Evolutionary conservation across 2,113 vertebrate species (phyloP).

Genomic region (Pluvianellus socialis): DNA sequence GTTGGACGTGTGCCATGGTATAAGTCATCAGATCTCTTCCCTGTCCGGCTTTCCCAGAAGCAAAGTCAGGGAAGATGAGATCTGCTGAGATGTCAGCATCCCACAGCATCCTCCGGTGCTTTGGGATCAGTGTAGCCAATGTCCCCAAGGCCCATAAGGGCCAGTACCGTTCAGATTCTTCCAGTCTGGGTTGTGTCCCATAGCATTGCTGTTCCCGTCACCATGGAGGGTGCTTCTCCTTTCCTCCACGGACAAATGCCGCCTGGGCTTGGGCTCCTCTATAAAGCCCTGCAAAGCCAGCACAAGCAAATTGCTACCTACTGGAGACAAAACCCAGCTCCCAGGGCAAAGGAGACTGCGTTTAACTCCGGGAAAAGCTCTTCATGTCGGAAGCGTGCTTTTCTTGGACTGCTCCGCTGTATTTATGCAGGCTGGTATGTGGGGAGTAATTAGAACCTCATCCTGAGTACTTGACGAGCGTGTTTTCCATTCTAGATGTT

Average conservation of each 20-base stretch:
- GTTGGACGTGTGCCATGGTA: not conserved
- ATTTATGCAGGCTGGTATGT: constrained; percentile 32
- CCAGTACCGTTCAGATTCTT: accelerated
- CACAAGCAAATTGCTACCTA: not conserved
- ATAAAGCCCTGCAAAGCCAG: not conserved
- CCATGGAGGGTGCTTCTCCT: not conserved
- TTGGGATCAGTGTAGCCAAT: accelerated
- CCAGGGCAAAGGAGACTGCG: not conserved
- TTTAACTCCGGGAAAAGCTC: not conserved
- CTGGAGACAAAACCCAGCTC: not conserved
- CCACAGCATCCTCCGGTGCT: not conserved
- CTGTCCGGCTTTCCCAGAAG: not conserved
- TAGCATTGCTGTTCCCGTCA: not conserved
- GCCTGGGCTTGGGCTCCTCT: not conserved
- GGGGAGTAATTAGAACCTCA: constrained; percentile 58
- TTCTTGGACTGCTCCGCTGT: constrained; percentile 21
- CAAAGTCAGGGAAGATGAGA: not conserved
- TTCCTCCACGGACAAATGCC: accelerated
- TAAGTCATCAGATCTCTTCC: not conserved
- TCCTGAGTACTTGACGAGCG: not conserved
- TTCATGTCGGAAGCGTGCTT: not conserved
- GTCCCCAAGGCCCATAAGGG: not conserved
- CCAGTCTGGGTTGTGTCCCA: accelerated
- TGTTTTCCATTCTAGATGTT: constrained; percentile 28
- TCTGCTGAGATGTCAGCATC: not conserved